Conservation (phyloP, 2,797 vertebrate species). For the Takifugu rubripes region DNA sequence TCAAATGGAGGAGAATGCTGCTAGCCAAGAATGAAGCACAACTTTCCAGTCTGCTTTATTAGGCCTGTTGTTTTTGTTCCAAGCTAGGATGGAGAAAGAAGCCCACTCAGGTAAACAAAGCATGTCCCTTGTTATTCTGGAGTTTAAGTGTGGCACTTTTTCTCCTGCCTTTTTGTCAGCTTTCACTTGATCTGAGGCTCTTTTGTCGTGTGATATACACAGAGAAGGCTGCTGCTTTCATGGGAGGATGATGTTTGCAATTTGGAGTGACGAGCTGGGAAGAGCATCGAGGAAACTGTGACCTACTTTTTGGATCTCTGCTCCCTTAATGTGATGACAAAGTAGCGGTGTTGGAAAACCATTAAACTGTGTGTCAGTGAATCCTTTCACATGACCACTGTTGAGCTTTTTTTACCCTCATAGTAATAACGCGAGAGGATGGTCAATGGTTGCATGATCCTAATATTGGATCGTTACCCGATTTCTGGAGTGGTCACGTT, state of each 20-base stretch:
- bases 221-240: slow-evolving; percentile 31
- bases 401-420: neutral
- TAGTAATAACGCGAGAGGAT: neutral
- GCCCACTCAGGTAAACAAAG: slow-evolving; percentile 67
- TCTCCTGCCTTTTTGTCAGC: slow-evolving; percentile 55
- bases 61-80: slow-evolving; percentile 32
- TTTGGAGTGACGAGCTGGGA: slow-evolving; percentile 15
- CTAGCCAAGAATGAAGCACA: slow-evolving; percentile 36
- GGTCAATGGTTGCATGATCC: no score
- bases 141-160: slow-evolving; percentile 42
- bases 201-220: slow-evolving; percentile 39
- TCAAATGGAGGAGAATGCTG: slow-evolving; percentile 34
- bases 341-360: neutral
- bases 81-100: slow-evolving; percentile 48
- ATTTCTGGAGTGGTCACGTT: no score
- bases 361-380: slow-evolving; percentile 18
- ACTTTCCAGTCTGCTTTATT: slow-evolving; percentile 28
- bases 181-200: slow-evolving; percentile 51
- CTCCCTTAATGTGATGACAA: neutral
- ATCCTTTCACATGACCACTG: slow-evolving; percentile 10
- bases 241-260: slow-evolving; percentile 48
- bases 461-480: no score
- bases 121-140: slow-evolving; percentile 53
- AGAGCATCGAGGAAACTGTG: slow-evolving; percentile 42
- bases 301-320: slow-evolving; percentile 48